phyloP scores from a whole-genome alignment of 1,140 invertebrate genomes.

The Zaprionus gabonicus region DNA sequence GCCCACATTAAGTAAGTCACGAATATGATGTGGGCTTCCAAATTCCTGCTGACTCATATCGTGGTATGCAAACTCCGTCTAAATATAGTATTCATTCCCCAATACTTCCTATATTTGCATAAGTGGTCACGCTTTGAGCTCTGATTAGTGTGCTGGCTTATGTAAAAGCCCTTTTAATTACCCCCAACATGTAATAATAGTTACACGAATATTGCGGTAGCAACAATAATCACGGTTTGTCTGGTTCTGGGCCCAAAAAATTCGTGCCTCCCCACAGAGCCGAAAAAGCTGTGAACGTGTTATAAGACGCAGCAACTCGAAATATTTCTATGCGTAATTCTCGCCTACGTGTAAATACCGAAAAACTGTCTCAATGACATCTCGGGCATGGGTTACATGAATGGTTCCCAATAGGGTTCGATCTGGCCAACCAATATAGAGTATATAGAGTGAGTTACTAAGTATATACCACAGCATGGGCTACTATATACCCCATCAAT shows the following conservation, averaged over 20 bases:
- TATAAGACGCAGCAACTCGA: slow-evolving; percentile 36
- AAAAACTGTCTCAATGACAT: slow-evolving; percentile 37
- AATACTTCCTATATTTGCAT: not conserved
- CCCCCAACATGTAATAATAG: not conserved
- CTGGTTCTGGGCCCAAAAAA: slow-evolving; percentile 20
- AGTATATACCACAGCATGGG: not conserved
- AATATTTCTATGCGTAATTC: slow-evolving; percentile 53
- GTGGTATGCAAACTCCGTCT: not conserved
- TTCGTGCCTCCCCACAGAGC: slow-evolving; percentile 47
- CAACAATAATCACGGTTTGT: slow-evolving; percentile 21
- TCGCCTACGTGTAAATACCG: slow-evolving; percentile 57
- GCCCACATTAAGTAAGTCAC: not conserved
- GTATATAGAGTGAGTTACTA: not conserved
- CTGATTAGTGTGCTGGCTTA: slow-evolving; percentile 13
- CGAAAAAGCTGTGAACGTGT: slow-evolving; percentile 56
- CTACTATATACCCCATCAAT: not conserved
- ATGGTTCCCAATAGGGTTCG: slow-evolving; percentile 3
- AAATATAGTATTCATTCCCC: not conserved
- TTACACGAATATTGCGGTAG: not conserved
- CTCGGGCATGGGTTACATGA: slow-evolving; percentile 2
- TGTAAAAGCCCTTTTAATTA: slow-evolving; percentile 36
- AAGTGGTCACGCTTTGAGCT: not conserved
- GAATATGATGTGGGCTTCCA: not conserved
- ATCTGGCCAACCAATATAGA: not conserved
- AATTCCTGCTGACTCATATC: not conserved